phyloP scores from a whole-genome alignment of 2,797 vertebrate genomes.

The Pogoniulus pusillus region DNA sequence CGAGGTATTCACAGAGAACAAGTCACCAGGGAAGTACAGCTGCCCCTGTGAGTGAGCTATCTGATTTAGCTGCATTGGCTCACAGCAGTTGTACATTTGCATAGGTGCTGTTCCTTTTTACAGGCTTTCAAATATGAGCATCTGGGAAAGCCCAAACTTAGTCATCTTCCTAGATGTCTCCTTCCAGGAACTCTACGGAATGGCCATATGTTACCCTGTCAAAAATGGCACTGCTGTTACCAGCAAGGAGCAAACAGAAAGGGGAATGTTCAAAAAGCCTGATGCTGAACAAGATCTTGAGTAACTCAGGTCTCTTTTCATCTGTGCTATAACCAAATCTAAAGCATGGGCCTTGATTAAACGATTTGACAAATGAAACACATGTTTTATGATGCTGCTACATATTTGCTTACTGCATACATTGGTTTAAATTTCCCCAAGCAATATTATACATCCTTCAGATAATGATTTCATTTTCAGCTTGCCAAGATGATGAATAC shows the following conservation, averaged over 20 bases:
- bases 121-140: constrained; percentile 15
- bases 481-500: neutral
- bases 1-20: constrained; percentile 8
- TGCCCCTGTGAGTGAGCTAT: neutral
- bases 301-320: neutral
- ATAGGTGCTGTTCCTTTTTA: constrained; percentile 11
- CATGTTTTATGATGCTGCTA: neutral
- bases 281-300: neutral
- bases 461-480: neutral
- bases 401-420: neutral
- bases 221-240: neutral
- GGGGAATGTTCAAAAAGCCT: neutral
- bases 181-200: constrained; percentile 42
- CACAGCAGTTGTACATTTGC: neutral
- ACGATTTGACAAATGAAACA: neutral
- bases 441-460: neutral
- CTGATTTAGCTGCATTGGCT: neutral
- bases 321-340: neutral
- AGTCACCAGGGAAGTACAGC: neutral
- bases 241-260: neutral
- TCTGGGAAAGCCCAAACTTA: constrained; percentile 40
- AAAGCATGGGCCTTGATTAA: neutral
- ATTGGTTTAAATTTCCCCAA: neutral
- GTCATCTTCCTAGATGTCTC: constrained; percentile 23
- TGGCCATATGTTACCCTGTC: constrained; percentile 41